Evolutionary conservation across 1,140 invertebrate genomes (phyloP).

Genomic region (Lineus longissimus): DNA sequence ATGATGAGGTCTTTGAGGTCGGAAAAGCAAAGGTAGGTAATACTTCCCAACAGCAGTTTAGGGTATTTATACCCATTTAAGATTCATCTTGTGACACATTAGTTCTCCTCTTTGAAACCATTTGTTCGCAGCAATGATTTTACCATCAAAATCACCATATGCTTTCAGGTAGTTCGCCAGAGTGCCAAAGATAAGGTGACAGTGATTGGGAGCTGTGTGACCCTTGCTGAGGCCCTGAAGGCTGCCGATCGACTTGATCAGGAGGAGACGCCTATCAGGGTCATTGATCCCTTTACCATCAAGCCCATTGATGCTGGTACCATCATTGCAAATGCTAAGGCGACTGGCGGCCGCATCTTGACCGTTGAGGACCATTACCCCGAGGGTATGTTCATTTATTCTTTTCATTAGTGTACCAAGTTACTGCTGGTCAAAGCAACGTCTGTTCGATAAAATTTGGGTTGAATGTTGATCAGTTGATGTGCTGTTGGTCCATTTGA

Average conservation of each 20-base stretch:
- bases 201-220: constrained; percentile 88
- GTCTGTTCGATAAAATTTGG: neutral
- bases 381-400: constrained; percentile 62
- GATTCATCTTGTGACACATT: no score
- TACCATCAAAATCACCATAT: no score
- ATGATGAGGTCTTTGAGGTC: constrained; percentile 77
- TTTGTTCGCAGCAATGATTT: no score
- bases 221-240: constrained; percentile 82
- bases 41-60: no score
- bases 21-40: constrained; percentile 58
- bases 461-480: neutral
- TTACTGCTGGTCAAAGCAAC: neutral
- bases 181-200: constrained; percentile 72
- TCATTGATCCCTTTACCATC: constrained; percentile 92
- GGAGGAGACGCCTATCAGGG: constrained; percentile 64
- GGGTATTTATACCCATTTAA: no score
- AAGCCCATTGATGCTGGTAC: constrained; percentile 85
- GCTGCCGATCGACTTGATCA: constrained; percentile 76
- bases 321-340: constrained; percentile 74
- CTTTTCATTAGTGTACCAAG: neutral
- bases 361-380: constrained; percentile 98
- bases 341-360: constrained; percentile 76
- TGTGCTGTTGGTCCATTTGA: neutral
- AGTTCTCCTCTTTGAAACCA: no score
- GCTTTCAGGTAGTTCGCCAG: constrained; percentile 65